These are phyloP conservation scores for Corydoras sp. DNA, from an alignment of 2,113 vertebrate genomes.

Conservation along the genomic window DNA sequence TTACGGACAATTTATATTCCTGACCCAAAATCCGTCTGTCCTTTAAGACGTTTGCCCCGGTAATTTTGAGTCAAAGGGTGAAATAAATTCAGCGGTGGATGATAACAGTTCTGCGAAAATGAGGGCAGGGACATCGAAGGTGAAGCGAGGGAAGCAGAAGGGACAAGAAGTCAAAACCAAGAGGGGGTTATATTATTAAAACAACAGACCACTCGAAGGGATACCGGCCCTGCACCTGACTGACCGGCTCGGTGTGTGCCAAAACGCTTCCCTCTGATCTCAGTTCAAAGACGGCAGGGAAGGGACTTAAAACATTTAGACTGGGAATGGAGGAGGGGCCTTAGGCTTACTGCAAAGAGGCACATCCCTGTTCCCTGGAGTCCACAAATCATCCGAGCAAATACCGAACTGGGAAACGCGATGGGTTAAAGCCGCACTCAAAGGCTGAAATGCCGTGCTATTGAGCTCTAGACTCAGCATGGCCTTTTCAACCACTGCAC, in stretches of 20 bases:
- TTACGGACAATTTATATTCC: slow-evolving; percentile 11
- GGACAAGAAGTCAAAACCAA: slow-evolving; percentile 10
- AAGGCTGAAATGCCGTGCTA: slow-evolving; percentile 32
- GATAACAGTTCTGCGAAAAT: slow-evolving; percentile 39
- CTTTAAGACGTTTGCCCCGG: slow-evolving; percentile 41
- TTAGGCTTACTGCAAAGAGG: slow-evolving; percentile 51
- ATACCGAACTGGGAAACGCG: slow-evolving; percentile 42
- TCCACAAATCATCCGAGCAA: slow-evolving; percentile 64
- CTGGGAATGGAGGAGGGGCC: slow-evolving; percentile 44
- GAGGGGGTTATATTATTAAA: slow-evolving; percentile 48
- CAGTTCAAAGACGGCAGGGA: slow-evolving; percentile 69
- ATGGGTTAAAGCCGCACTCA: slow-evolving; percentile 41
- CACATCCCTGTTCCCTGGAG: slow-evolving; percentile 54
- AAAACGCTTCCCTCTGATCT: slow-evolving; percentile 67
- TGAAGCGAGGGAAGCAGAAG: slow-evolving; percentile 19
- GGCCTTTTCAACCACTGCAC: slow-evolving; percentile 16
- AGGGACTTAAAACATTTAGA: slow-evolving; percentile 65
- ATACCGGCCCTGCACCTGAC: slow-evolving; percentile 60
- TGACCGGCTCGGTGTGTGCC: slow-evolving; percentile 54
- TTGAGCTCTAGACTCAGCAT: slow-evolving; percentile 7
- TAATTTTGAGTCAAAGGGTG: slow-evolving; percentile 34
- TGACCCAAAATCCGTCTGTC: slow-evolving; percentile 36
- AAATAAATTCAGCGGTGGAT: slow-evolving; percentile 34
- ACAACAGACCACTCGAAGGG: slow-evolving; percentile 53
- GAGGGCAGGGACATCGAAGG: slow-evolving; percentile 11